Percentiles rank a stretch among this genome's conserved stretches.
Evolutionary conservation across 1,140 invertebrate species (phyloP).

Genomic region (Bombus difficillimus): DNA sequence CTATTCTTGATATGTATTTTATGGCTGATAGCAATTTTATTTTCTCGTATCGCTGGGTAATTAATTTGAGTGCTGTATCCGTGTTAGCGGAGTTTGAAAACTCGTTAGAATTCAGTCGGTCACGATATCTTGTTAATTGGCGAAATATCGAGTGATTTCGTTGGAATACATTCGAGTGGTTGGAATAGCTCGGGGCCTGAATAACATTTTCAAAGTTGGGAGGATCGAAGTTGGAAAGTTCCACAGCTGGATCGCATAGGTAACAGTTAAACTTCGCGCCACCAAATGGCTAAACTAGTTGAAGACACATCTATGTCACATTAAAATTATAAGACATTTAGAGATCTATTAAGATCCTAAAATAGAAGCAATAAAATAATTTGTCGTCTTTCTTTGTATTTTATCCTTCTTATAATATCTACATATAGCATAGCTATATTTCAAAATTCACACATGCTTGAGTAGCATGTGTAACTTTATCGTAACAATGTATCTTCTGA

Average conservation of each 20-base stretch:
- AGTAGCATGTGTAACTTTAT: too few relatives aligned
- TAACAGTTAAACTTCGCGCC: slow-evolving; percentile 6
- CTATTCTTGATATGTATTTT: too few relatives aligned
- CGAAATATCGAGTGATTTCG: background rate
- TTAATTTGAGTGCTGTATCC: background rate
- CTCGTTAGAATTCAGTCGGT: background rate
- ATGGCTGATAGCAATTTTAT: background rate
- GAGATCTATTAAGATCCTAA: background rate
- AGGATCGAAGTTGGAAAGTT: slow-evolving; percentile 17
- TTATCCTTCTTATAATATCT: background rate
- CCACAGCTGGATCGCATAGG: background rate
- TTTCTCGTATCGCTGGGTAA: background rate
- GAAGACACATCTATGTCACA: background rate
- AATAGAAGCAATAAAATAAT: background rate
- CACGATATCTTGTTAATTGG: slow-evolving; percentile 12
- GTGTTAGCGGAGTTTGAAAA: background rate
- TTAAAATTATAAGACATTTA: background rate
- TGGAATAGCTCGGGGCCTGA: too few relatives aligned
- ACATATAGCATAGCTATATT: too few relatives aligned
- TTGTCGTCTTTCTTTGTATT: too few relatives aligned
- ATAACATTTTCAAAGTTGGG: slow-evolving; percentile 1
- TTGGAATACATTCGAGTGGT: background rate
- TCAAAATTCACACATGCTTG: too few relatives aligned
- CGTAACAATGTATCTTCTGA: too few relatives aligned
- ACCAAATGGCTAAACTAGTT: slow-evolving; percentile 6